These are phyloP conservation scores for Lepidostoma basale DNA, from an alignment of 1,140 invertebrate species.

Conservation along the genomic window DNA sequence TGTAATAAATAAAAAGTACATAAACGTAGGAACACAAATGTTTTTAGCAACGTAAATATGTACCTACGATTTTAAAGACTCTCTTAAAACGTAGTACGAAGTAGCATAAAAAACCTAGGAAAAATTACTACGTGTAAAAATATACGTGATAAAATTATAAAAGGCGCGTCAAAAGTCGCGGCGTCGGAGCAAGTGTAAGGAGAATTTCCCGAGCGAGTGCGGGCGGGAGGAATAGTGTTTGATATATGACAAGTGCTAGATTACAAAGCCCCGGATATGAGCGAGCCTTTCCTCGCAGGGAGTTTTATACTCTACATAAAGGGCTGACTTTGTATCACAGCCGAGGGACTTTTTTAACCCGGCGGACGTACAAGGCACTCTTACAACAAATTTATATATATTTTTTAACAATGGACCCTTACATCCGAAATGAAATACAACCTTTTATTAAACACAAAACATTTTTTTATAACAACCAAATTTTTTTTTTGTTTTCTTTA, in stretches of 20 bases:
- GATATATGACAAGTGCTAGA: slow-evolving; percentile 20
- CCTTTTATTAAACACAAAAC: slow-evolving; percentile 2
- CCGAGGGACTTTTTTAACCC: background rate
- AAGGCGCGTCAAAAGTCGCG: too few species aligned
- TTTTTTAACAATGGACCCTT: slow-evolving; percentile 1
- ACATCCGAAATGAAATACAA: background rate
- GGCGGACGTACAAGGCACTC: background rate
- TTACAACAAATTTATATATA: slow-evolving; percentile 9
- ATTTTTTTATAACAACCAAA: background rate
- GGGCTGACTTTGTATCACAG: slow-evolving; percentile 6
- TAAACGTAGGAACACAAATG: too few species aligned
- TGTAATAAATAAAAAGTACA: too few species aligned
- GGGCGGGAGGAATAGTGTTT: slow-evolving; percentile 9
- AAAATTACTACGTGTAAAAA: too few species aligned
- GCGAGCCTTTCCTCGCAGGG: background rate
- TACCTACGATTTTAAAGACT: too few species aligned
- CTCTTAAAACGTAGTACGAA: too few species aligned
- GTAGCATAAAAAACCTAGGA: too few species aligned
- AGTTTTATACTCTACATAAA: background rate
- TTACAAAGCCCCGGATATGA: slow-evolving; percentile 30
- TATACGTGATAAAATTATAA: too few species aligned
- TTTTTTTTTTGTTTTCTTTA: background rate
- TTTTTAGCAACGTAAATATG: too few species aligned
- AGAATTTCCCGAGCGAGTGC: too few species aligned
- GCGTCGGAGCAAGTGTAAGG: too few species aligned